Conservation (phyloP, 2,888 invertebrate species). For the Oscheius sp. region DNA sequence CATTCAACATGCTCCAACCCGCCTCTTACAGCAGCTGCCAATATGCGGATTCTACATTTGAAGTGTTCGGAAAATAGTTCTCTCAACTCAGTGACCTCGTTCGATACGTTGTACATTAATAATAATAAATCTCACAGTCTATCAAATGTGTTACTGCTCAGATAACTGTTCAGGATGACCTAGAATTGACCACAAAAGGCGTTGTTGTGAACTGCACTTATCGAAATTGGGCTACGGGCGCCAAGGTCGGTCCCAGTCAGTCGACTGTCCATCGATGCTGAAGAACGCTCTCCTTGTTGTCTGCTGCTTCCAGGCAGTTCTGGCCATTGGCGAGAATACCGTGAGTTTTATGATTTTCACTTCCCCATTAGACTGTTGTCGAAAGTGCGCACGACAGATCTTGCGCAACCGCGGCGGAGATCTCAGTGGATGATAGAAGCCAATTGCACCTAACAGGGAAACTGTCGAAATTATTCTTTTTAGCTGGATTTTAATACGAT, state of each 20-base stretch:
- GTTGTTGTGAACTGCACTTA: constrained; percentile 38
- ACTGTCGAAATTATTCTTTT: constrained; percentile 33
- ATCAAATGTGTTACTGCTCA: not conserved
- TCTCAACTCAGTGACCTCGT: constrained; percentile 35
- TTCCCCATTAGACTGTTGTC: not conserved
- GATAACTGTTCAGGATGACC: constrained; percentile 15
- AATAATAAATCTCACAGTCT: constrained; percentile 27
- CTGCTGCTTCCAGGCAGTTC: constrained; percentile 33
- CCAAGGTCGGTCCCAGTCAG: constrained; percentile 36
- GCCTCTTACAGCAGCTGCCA: constrained; percentile 72
- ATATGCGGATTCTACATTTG: constrained; percentile 73
- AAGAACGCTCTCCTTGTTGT: constrained; percentile 38
- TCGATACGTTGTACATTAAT: constrained; percentile 32
- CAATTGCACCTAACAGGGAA: not conserved
- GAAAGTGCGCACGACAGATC: not conserved
- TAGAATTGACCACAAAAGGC: constrained; percentile 23
- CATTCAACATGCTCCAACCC: constrained; percentile 73
- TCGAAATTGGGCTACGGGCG: constrained; percentile 37
- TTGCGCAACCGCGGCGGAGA: constrained; percentile 20
- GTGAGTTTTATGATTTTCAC: constrained; percentile 53
- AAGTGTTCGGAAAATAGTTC: constrained; percentile 67
- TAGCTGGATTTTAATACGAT: constrained; percentile 72
- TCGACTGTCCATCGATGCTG: constrained; percentile 41
- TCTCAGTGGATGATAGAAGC: not conserved
- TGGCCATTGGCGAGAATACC: constrained; percentile 70